phyloP scores from a whole-genome alignment of 2,888 invertebrate genomes.

The Rhagonycha lutea region DNA sequence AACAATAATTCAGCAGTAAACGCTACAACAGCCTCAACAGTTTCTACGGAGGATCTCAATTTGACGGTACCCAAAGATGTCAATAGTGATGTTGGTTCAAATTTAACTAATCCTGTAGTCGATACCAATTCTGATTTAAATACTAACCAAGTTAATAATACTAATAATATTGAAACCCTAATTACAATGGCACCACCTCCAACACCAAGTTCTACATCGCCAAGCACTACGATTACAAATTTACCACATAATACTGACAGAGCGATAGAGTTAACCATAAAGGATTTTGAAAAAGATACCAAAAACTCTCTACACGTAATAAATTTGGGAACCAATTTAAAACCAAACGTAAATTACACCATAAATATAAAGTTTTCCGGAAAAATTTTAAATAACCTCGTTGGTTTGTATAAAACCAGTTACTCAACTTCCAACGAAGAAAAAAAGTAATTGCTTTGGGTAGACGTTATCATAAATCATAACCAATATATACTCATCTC shows the following conservation, averaged over 20 bases:
- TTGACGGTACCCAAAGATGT: neutral
- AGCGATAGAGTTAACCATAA: neutral
- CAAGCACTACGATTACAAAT: neutral
- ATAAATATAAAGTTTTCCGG: slow-evolving; percentile 62
- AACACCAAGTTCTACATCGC: neutral
- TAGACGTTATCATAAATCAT: neutral
- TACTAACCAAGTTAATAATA: neutral
- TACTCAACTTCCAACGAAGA: slow-evolving; percentile 58
- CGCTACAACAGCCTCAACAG: neutral
- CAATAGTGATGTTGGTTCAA: neutral
- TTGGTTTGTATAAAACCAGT: slow-evolving; percentile 71
- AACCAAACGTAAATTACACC: slow-evolving; percentile 59
- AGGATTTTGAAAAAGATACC: slow-evolving; percentile 43
- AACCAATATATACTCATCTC: neutral
- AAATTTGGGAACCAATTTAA: slow-evolving; percentile 44
- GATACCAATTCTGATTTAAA: neutral
- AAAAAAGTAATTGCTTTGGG: slow-evolving; percentile 52
- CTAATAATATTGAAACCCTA: too few relatives aligned
- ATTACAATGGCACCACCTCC: neutral
- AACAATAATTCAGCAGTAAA: neutral
- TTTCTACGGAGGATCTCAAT: neutral
- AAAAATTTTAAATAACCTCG: slow-evolving; percentile 62
- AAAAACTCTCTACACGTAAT: slow-evolving; percentile 22
- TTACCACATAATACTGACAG: neutral
- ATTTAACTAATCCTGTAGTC: neutral